Base-by-base conservation (phyloP, 2,888 invertebrate genomes). In the Aelia acuminata region DNA sequence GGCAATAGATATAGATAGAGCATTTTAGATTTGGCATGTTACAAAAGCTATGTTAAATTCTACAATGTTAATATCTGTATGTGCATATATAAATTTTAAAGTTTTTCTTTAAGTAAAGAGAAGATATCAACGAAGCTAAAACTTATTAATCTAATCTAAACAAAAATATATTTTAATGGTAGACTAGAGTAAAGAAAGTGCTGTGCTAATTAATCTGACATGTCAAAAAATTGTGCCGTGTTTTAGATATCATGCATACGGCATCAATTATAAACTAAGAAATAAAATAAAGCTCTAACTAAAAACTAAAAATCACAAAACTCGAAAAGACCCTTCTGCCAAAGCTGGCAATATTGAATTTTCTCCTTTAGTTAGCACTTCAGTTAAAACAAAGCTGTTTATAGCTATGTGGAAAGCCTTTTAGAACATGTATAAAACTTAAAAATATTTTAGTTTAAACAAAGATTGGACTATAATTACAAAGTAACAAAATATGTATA, bases 41-140 rank as follows among this genome's bases (percentile, higher is more conserved):
- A 87, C 87, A 87, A 63, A 85, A 87, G 87, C 87, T 87, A 85
- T 57, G 85, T 87, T 87, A 87, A 53, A 57, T 87, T 63, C 87
- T 57, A 57, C 63, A n/a, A 47, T 48, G 87, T 87, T 87, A 87
- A 35, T 87, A 57, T 48, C 43, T 87, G 47, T 47, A 87, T 87
- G 70, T 87, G 87, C 87, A 87, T 39, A 87, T 63, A 70, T 70
- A 70, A 39, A 70, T 63, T 57, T 53, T 35, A 43, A 57, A 57
- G 10, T 43, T 48, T 70, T 70, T 70, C 31, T 70, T 15, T 70
- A 8, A 35, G 13, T 87, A 47, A 70, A 57, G 26, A 48, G 31
- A 50, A 87, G 43, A 70, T 43, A 63, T 85, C 22, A 85, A 57
- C 26, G 53, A 87, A 87, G 87, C 87, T 70, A 26, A 85, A 80